Evolutionary conservation across 2,797 vertebrate genomes (phyloP).

Genomic region (Neomorphus geoffroyi): DNA sequence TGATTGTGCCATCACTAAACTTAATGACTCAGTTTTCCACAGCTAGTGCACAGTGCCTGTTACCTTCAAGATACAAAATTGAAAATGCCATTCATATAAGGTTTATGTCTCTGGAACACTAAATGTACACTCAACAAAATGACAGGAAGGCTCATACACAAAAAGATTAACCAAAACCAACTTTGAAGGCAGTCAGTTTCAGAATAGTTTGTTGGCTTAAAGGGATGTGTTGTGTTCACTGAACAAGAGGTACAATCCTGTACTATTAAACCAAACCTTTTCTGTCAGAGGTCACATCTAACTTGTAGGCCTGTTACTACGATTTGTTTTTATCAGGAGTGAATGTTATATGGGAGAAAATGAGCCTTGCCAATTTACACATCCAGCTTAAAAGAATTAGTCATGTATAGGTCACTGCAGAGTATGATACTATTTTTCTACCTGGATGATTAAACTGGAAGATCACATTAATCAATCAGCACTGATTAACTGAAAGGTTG

Average conservation of each 20-base stretch:
- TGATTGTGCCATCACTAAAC: not conserved
- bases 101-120: not conserved
- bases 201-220: not conserved
- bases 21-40: not conserved
- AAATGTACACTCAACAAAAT: not conserved
- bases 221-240: not conserved
- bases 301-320: not conserved
- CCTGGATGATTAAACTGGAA: slow-evolving; percentile 1
- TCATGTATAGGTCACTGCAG: not conserved
- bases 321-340: not conserved
- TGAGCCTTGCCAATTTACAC: not conserved
- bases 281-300: not conserved
- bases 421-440: not conserved
- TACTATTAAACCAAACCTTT: not conserved
- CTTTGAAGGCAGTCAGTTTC: not conserved
- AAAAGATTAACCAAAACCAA: not conserved
- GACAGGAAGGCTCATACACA: not conserved
- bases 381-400: not conserved
- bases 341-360: not conserved
- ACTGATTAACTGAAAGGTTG: not conserved
- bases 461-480: not conserved
- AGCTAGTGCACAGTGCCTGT: not conserved
- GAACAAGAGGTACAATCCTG: not conserved
- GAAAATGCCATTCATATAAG: not conserved
- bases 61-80: not conserved